phyloP scores from a whole-genome alignment of 2,888 invertebrate species.

The Chrysolina americana region DNA sequence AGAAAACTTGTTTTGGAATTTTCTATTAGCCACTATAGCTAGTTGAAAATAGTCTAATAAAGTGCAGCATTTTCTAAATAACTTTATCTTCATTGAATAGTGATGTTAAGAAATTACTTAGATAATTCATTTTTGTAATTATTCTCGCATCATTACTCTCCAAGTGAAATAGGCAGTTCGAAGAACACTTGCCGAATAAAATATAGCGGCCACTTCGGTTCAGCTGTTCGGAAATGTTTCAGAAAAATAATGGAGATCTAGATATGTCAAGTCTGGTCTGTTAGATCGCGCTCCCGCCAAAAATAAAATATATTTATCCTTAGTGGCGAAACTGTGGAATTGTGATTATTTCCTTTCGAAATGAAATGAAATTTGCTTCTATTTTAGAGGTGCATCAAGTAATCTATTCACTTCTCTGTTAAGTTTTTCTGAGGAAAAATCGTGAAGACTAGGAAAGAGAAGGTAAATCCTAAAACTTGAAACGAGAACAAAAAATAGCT shows the following conservation, averaged over 20 bases:
- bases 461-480: no score
- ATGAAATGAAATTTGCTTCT: no score
- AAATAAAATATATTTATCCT: background rate
- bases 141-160: constrained; percentile 12
- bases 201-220: background rate
- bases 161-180: constrained; percentile 1
- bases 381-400: no score
- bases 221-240: constrained; percentile 19
- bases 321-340: background rate
- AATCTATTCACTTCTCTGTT: no score
- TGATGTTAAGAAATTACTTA: constrained; percentile 3
- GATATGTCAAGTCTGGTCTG: constrained; percentile 14
- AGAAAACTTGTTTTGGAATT: no score
- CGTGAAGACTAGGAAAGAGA: no score
- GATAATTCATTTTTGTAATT: constrained; percentile 12
- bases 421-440: no score
- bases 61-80: background rate
- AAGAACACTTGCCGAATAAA: background rate
- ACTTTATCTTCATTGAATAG: background rate
- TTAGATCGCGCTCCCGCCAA: constrained; percentile 4
- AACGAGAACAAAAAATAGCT: no score
- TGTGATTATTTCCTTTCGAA: no score
- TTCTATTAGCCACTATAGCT: no score
- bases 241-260: constrained; percentile 16
- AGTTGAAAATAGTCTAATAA: no score